Base-by-base conservation (phyloP, 1,140 invertebrate genomes). In the Anastrepha ludens region DNA sequence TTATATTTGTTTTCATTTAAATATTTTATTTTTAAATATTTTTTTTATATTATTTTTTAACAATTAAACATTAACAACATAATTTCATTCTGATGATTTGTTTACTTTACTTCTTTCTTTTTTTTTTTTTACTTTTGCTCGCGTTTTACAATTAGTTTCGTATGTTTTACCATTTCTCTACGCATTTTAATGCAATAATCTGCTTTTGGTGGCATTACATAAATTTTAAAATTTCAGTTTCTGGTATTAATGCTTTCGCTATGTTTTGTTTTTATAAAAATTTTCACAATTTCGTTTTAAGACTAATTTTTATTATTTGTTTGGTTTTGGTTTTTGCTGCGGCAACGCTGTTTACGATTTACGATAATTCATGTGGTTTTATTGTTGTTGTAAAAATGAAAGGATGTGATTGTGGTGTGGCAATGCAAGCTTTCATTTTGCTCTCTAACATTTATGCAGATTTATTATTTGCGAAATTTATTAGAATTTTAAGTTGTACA, bases 31-130 rank as follows among this genome's bases (percentile, higher is more conserved):
- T 87, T 89, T 88, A 86, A 60, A 70, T 87, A 88, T 87, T 89
- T 88, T 89, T 88, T 81, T 81, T 87, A 87, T 88, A 67, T 87
- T 78, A 86, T 86, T 87, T 88, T 88, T 89, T 88, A 89, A 88
- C 88, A 89, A 89, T 88, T 89, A 87, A 89, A 89, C 89, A 89
- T 89, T 89, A 89, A 89, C 89, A 89, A 89, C 88, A 59, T 87
- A 86, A 78, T 88, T 81, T 86, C 85, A 62, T 86, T 60, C 59
- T 86, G 58, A 41, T 65, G 17, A 15, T 60, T 60, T 44, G 9
- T 86, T 86, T 62, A 41, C 58, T 29, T 4, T 87, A 78, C 78
- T 65, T 50, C 15, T 86, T 87, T 85, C 74, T 86, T 9, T n/a
- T 86, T 87, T 50, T 62, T 60, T 88, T 88, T 20, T 4, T 2